Conservation (phyloP, 2,113 vertebrate genomes). For the Corythoichthys intestinalis region DNA sequence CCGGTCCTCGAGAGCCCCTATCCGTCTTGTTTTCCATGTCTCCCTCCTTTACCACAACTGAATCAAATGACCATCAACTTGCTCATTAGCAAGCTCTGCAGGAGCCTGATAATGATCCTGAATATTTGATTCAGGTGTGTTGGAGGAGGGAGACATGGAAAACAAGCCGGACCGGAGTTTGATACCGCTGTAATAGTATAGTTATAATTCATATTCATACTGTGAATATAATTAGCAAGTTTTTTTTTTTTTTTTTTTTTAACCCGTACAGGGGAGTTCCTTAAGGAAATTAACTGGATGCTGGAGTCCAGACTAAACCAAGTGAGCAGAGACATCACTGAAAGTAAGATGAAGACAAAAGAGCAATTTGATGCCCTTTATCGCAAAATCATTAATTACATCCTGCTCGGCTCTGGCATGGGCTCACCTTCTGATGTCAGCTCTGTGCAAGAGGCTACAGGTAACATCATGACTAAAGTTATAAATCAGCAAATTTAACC, state of each 20-base stretch:
- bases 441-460: slow-evolving; percentile 54
- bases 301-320: slow-evolving; percentile 72
- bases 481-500: neutral
- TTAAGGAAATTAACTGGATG: slow-evolving; percentile 74
- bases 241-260: neutral
- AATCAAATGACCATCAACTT: no score
- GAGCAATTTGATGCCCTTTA: slow-evolving; percentile 78
- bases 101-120: no score
- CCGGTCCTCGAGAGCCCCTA: no score
- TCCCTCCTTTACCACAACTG: no score
- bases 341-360: slow-evolving; percentile 58
- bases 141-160: no score
- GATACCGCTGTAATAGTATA: no score
- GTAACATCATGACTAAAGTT: slow-evolving; percentile 23
- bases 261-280: slow-evolving; percentile 75
- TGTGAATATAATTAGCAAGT: neutral
- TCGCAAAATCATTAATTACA: slow-evolving; percentile 74
- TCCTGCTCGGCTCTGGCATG: slow-evolving; percentile 76
- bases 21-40: no score
- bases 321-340: slow-evolving; percentile 79
- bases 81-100: no score
- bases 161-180: no score
- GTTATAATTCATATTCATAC: neutral
- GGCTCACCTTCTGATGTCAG: slow-evolving; percentile 42
- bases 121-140: no score